Evolutionary conservation across 2,113 vertebrate species (phyloP), one percentile per base, ranked within the genome.

Genomic region (Pachypanchax playfairii): DNA sequence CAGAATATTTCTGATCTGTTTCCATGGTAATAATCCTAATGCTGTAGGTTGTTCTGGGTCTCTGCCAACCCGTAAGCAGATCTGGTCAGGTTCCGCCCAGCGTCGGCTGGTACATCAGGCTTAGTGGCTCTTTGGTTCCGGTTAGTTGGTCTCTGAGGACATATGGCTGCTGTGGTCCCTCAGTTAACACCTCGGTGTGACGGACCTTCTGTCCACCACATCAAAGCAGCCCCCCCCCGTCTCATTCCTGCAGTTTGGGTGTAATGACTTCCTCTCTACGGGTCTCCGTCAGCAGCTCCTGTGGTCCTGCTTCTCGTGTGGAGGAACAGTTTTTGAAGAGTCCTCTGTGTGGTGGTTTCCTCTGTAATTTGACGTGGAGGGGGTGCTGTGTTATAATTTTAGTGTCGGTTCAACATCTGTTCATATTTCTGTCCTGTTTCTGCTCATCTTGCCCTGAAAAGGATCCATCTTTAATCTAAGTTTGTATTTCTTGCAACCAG

Each of bases 211-310:
- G 78, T 84, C 79, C 72, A 44, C 79, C 35, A 47, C 85, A 89
- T 92, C 80, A 89, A 90, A 90, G 90, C 70, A 4, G 24, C 33
- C 20, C 35, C 51, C 11, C 49, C 7, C 65, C 70, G 62, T 70
- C 64, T 65, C 80, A 22, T 68, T 64, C 46, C 41, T 65, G 54
- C 49, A 2, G 59, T 86, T 87, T 90, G 87, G 86, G 83, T 81
- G 35, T 85, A 87, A 87, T 71, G 65, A 88, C 85, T 86, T 91
- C 84, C 87, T 75, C 80, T 79, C 80, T 70, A 15, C 67, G 59
- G 71, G 70, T 52, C 63, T 13, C 64, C 79, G 70, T 35, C 74
- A 80, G 61, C 31, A 57, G 60, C 58, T 72, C 62, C 51, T 65
- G 60, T 75, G 72, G 54, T 76, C 59, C 52, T 26, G 64, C 51